Evolutionary conservation across 1,140 invertebrate species (phyloP).

Genomic region (Scaptodrosophila lebanonensis): DNA sequence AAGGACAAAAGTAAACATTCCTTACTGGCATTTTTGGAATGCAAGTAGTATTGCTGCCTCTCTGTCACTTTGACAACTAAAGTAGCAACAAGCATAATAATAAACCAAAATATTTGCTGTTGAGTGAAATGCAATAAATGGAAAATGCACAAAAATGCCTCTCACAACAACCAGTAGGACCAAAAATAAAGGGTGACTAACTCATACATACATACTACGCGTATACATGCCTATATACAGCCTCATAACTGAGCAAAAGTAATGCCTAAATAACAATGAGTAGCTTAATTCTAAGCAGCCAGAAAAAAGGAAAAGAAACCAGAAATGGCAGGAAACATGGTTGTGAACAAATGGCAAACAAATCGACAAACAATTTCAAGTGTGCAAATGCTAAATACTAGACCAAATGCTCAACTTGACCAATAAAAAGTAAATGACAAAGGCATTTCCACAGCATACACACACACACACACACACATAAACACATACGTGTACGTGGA

Average conservation of each 20-base stretch:
- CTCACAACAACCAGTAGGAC: neutral
- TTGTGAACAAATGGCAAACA: conserved; percentile 35
- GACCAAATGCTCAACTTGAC: conserved; percentile 37
- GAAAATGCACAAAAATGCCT: conserved; percentile 16
- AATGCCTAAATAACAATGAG: too few relatives aligned
- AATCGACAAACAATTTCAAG: conserved; percentile 47
- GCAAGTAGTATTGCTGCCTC: conserved; percentile 16
- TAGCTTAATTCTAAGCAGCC: neutral
- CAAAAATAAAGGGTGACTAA: conserved; percentile 29
- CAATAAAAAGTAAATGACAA: conserved; percentile 52
- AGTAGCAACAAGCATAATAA: conserved; percentile 29
- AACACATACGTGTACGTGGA: conserved; percentile 3
- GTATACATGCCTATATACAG: neutral
- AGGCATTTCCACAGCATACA: conserved; percentile 13
- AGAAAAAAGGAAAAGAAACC: neutral
- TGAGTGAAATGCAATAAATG: conserved; percentile 56
- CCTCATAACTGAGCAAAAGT: neutral
- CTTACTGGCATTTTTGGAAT: too few relatives aligned
- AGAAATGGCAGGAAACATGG: conserved; percentile 18
- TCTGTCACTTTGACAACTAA: conserved; percentile 14
- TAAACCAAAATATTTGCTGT: conserved; percentile 46
- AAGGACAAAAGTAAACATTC: too few relatives aligned
- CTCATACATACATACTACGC: neutral
- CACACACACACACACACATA: conserved; percentile 9
- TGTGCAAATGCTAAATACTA: conserved; percentile 44